Base-by-base conservation (phyloP, 92 coral and sea anemone species). In the Actinernus sp. region DNA sequence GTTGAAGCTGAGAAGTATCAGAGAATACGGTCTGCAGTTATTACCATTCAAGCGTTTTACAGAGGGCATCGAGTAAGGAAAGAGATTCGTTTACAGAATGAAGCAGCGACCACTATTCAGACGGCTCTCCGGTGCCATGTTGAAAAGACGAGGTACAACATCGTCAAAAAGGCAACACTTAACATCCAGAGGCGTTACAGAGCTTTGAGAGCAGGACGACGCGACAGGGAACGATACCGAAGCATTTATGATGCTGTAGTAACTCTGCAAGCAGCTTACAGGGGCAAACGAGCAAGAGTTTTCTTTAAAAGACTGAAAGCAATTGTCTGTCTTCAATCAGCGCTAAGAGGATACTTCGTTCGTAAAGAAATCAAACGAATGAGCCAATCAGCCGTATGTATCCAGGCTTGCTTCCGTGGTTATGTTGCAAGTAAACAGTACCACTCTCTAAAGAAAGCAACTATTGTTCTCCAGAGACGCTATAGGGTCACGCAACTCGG, bases 1-100 rank as follows among this genome's bases (percentile, higher is more conserved):
- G 63, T 47, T 19, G 60, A 41, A 27, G 79, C 53, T 14, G 70
- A 22, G 21, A 59, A 47, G 37, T 85, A 71, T 65, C 37, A 17
- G 30, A 34, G 22, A 50, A 46, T 76, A 21, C 81, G 70, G 52
- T 41, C 25, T 21, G 54, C 85, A 11, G 66, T 71, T 36, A 30
- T 89, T 12, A 58, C 41, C 61, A 40, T 93, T 13, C 98, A 90
- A 34, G 72, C 93, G 10, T 33, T 25, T 27, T 93, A 60, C 45
- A 81, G 84, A 68, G 83, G 85, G 13, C 56, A 53, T 31, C n/a
- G 30, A 46, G 92, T 59, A 21, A 83, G 91, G 57, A 70, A 71
- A 45, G 41, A 24, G 33, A 73, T 77, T 3, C 53, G 37, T 18
- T 40, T n/a, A 26, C 72, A 62, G 44, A 36, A n/a, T 23, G 54